Percentiles rank a stretch among this genome's conserved stretches.
Conservation (phyloP, 2,888 invertebrate genomes). For the Xylophagus ater region DNA sequence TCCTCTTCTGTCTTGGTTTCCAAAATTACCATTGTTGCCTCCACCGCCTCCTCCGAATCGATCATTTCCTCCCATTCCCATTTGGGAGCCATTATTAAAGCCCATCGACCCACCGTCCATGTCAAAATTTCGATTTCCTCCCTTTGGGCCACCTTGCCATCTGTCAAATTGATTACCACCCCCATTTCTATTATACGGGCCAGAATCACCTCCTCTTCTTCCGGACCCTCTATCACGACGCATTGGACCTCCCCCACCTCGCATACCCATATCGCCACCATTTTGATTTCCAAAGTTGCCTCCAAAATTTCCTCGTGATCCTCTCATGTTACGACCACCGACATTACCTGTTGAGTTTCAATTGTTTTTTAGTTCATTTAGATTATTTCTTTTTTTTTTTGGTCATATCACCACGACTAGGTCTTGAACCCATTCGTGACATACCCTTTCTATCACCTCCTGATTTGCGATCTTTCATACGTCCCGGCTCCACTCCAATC, state of each 20-base stretch:
- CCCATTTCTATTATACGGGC: constrained; percentile 15
- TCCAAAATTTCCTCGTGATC: constrained; percentile 5
- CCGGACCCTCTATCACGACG: constrained; percentile 14
- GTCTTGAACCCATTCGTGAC: constrained; percentile 37
- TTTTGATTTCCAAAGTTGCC: constrained; percentile 14
- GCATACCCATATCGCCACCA: constrained; percentile 33
- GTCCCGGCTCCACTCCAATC: constrained; percentile 74
- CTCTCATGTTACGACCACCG: constrained; percentile 26
- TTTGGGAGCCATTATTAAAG: constrained; percentile 9
- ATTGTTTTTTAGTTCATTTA: too few species aligned
- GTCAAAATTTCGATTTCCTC: constrained; percentile 9
- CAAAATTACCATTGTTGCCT: constrained; percentile 10
- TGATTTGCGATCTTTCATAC: constrained; percentile 58
- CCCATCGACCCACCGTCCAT: constrained; percentile 5
- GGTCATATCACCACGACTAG: constrained; percentile 43
- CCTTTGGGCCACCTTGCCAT: constrained; percentile 9
- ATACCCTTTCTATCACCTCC: constrained; percentile 41
- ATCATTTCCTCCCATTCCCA: constrained; percentile 10
- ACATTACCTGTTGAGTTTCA: constrained; percentile 15
- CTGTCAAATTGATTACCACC: constrained; percentile 14
- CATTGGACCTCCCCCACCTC: constrained; percentile 29
- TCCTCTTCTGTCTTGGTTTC: constrained; percentile 20
- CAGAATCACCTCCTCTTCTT: constrained; percentile 15
- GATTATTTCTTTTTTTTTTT: background rate
- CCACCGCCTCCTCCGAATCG: constrained; percentile 13